Conservation (phyloP, 2,888 invertebrate genomes). For the Cryptocephalus moraei region DNA sequence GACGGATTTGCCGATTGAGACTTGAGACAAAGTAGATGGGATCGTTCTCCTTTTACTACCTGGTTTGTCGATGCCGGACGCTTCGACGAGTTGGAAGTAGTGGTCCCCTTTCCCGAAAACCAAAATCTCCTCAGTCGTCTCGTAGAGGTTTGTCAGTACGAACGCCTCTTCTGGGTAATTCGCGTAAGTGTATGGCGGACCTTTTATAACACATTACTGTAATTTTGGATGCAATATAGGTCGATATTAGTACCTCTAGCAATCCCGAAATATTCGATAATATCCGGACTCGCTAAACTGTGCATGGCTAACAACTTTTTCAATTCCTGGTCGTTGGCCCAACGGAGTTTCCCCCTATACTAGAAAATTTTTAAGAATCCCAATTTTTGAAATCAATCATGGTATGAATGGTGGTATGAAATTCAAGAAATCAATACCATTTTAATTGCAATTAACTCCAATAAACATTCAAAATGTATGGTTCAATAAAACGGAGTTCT, state of each 20-base stretch:
- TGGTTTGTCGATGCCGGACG: slow-evolving; percentile 25
- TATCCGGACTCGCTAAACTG: slow-evolving; percentile 27
- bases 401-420: too few species aligned
- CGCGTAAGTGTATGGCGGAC: too few species aligned
- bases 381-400: too few species aligned
- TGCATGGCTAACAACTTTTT: slow-evolving; percentile 17
- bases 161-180: slow-evolving; percentile 16
- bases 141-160: slow-evolving; percentile 21
- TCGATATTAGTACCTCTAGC: not conserved
- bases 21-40: too few species aligned
- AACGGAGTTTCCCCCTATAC: slow-evolving; percentile 30
- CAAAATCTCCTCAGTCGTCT: slow-evolving; percentile 25
- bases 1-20: too few species aligned
- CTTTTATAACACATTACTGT: too few species aligned
- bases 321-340: slow-evolving; percentile 27
- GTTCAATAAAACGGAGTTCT: too few species aligned
- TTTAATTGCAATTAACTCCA: too few species aligned
- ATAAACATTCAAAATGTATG: too few species aligned
- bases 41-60: too few species aligned
- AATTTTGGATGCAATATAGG: slow-evolving; percentile 4
- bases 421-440: too few species aligned
- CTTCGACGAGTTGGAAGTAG: slow-evolving; percentile 25
- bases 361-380: slow-evolving; percentile 6
- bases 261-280: slow-evolving; percentile 17
- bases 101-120: slow-evolving; percentile 20